These are phyloP conservation scores for Pica pica DNA, from an alignment of 2,113 vertebrate species.

Conservation along the genomic window DNA sequence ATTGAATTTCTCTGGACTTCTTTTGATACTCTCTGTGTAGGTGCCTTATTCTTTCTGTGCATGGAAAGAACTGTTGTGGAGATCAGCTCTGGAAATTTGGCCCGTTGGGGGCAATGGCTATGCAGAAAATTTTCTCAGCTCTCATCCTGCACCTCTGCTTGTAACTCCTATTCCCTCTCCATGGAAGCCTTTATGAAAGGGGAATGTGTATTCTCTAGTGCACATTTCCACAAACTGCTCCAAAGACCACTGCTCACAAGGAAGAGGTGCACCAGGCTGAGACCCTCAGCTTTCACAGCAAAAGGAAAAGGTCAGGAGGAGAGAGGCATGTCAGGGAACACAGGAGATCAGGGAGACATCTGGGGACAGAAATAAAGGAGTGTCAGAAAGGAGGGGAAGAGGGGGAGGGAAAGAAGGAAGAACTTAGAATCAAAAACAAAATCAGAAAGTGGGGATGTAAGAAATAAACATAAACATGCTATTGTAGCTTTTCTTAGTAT, in stretches of 20 bases:
- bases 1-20: background rate
- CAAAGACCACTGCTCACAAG: background rate
- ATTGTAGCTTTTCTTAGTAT: background rate
- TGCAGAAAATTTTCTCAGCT: background rate
- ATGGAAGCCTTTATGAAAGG: background rate
- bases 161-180: background rate
- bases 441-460: background rate
- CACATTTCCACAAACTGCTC: background rate
- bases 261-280: background rate
- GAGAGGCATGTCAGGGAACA: background rate
- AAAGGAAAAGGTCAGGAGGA: background rate
- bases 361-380: background rate
- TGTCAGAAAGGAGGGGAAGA: background rate
- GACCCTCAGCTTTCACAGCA: background rate
- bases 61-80: background rate
- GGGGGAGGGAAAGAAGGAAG: background rate
- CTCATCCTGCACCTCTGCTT: background rate
- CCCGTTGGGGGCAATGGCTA: background rate
- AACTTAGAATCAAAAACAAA: background rate
- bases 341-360: background rate
- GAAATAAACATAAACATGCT: background rate
- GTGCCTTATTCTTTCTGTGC: background rate
- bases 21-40: rapidly evolving
- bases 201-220: background rate
- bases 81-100: background rate